Evolutionary conservation across 2,113 vertebrate species (phyloP).

Genomic region (Suncus etruscus): DNA sequence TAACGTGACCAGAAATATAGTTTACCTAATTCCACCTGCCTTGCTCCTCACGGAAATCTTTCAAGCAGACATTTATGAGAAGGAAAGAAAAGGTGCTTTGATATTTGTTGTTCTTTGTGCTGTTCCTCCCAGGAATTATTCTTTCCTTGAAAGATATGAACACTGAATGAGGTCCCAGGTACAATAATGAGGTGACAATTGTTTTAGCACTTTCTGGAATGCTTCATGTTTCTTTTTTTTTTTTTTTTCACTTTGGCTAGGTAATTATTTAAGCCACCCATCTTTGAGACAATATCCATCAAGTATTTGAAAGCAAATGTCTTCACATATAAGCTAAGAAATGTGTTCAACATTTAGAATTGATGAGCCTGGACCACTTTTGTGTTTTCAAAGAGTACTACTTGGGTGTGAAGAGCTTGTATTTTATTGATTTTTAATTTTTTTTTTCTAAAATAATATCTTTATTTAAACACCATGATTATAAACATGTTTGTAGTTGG

Average conservation of each 20-base stretch:
- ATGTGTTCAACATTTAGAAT: not conserved
- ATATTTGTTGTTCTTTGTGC: conserved; percentile 19
- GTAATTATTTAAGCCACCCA: not conserved
- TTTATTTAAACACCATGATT: too few relatives aligned
- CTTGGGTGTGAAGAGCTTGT: not conserved
- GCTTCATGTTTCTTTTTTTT: conserved; percentile 5
- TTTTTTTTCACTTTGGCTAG: conserved; percentile 18
- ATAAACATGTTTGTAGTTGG: too few relatives aligned
- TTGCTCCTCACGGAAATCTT: not conserved
- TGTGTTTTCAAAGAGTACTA: not conserved
- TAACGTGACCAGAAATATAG: not conserved
- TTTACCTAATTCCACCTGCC: not conserved
- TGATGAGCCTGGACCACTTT: not conserved
- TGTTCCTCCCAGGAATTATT: not conserved
- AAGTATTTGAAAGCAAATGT: not conserved
- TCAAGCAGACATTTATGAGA: not conserved
- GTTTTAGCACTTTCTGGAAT: not conserved
- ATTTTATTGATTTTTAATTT: not conserved
- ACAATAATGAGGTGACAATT: not conserved
- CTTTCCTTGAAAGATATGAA: not conserved
- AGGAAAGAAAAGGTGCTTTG: not conserved
- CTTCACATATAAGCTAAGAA: not conserved
- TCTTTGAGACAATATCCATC: not conserved
- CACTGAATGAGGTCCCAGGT: not conserved
- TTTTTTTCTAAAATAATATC: too few relatives aligned